These are phyloP conservation scores for Trichosurus vulpecula DNA, from an alignment of 2,797 vertebrate species.

Conservation along the genomic window DNA sequence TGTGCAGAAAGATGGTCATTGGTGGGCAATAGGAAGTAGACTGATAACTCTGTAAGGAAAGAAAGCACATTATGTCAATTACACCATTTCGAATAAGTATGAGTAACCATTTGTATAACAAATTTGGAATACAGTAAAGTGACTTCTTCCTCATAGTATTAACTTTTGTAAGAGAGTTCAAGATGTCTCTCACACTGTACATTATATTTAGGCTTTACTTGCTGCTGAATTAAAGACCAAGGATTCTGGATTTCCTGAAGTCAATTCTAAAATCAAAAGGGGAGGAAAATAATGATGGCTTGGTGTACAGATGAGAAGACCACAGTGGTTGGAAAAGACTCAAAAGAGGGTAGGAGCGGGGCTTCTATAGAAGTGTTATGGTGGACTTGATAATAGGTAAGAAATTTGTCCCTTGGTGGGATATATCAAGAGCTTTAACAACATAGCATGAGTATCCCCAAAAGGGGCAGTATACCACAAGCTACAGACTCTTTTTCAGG, in stretches of 20 bases:
- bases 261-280: neutral
- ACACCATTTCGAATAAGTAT: neutral
- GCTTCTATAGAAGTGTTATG: neutral
- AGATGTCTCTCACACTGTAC: neutral
- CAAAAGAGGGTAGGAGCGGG: neutral
- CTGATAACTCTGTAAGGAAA: neutral
- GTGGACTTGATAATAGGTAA: neutral
- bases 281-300: neutral
- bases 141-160: neutral
- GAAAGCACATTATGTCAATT: neutral
- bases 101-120: neutral
- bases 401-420: too few relatives aligned
- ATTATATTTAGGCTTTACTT: neutral
- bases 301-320: neutral
- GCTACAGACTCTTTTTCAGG: too few relatives aligned
- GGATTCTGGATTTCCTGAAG: neutral
- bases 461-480: too few relatives aligned
- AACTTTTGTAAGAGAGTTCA: neutral
- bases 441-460: neutral
- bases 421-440: neutral
- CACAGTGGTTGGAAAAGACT: neutral
- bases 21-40: neutral
- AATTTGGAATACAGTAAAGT: neutral
- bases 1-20: neutral
- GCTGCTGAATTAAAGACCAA: neutral